Evolutionary conservation across 2,888 invertebrate species (phyloP).

Genomic region (Auanema freiburgensis): DNA sequence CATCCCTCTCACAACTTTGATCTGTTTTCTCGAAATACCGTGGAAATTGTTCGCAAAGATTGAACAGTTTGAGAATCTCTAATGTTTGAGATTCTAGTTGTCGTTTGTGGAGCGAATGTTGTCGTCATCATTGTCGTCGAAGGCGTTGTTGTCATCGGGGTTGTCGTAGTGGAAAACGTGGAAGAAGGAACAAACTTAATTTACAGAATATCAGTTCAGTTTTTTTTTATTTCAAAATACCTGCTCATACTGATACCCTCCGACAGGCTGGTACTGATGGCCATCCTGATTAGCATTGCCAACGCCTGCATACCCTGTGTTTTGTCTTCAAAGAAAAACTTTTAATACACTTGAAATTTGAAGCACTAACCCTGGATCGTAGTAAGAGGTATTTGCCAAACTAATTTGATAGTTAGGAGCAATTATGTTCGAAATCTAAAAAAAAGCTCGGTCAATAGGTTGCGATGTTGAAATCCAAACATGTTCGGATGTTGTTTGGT

Average conservation of each 20-base stretch:
- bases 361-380: background rate
- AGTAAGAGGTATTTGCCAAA: background rate
- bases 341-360: background rate
- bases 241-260: too few relatives aligned
- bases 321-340: background rate
- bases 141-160: constrained; percentile 1
- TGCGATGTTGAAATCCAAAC: constrained; percentile 1
- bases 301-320: too few relatives aligned
- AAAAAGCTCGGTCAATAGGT: constrained; percentile 3
- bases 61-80: constrained; percentile 4
- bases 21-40: constrained; percentile 5
- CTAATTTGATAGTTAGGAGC: constrained; percentile 33
- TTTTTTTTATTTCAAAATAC: too few relatives aligned
- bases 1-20: too few relatives aligned
- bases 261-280: background rate
- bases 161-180: too few relatives aligned
- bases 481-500: constrained; percentile 17
- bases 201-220: too few relatives aligned
- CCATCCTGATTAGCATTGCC: background rate
- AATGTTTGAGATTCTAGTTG: constrained; percentile 3
- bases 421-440: constrained; percentile 28
- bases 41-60: constrained; percentile 18
- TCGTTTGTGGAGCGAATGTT: background rate
- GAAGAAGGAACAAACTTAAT: background rate
- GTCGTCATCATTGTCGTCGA: constrained; percentile 13